phyloP scores from a whole-genome alignment of 2,797 vertebrate genomes.

The Phrynocephalus forsythii region DNA sequence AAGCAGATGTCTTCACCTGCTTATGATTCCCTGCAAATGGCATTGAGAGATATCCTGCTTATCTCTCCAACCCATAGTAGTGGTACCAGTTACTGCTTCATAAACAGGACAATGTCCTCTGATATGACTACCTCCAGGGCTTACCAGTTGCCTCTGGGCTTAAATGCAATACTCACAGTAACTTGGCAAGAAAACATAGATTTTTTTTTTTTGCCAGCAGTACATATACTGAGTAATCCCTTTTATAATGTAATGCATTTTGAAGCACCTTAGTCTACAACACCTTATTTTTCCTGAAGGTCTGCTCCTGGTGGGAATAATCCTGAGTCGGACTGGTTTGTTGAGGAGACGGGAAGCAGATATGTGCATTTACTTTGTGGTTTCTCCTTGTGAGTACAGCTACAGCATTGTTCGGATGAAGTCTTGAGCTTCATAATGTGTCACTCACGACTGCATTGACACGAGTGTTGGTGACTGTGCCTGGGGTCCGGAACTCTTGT shows the following conservation, averaged over 20 bases:
- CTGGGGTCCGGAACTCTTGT: not conserved
- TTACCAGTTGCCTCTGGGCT: too few relatives aligned
- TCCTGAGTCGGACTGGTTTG: not conserved
- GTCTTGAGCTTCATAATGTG: not conserved
- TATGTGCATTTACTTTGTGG: not conserved
- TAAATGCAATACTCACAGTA: too few relatives aligned
- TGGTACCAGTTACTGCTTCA: not conserved
- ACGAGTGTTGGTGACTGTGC: not conserved
- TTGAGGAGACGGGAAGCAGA: not conserved
- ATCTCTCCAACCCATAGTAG: not conserved
- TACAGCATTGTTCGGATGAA: too few relatives aligned
- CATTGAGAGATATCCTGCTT: too few relatives aligned
- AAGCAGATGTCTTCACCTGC: too few relatives aligned
- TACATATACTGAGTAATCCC: not conserved
- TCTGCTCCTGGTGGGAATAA: not conserved
- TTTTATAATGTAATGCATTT: too few relatives aligned
- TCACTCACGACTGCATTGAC: not conserved
- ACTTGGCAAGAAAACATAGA: too few relatives aligned
- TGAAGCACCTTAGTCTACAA: not conserved
- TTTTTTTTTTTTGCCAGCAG: too few relatives aligned
- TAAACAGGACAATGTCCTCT: too few relatives aligned
- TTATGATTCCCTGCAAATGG: too few relatives aligned
- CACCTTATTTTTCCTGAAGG: not conserved
- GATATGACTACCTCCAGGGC: too few relatives aligned
- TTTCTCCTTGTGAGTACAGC: not conserved